Percentiles rank a stretch among this genome's conserved stretches.
These are phyloP conservation scores for Pseudomugil tenellus DNA, from an alignment of 2,797 vertebrate genomes.

Conservation along the genomic window DNA sequence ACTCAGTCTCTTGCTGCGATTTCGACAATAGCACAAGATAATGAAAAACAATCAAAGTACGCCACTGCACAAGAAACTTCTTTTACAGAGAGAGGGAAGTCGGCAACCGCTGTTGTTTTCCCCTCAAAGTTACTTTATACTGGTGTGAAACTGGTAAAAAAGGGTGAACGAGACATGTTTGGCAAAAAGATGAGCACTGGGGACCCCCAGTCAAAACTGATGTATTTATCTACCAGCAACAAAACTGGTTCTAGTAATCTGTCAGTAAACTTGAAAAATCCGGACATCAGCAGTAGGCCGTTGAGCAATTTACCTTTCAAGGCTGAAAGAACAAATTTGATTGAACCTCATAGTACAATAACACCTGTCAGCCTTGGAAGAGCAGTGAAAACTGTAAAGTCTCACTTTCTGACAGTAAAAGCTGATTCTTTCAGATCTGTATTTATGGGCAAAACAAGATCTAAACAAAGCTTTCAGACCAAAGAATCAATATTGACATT, in stretches of 20 bases:
- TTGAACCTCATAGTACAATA: conserved; percentile 28
- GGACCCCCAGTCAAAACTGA: conserved; percentile 17
- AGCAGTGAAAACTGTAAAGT: conserved; percentile 35
- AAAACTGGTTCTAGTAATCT: conserved; percentile 23
- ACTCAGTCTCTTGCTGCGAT: conserved; percentile 16
- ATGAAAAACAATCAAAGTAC: conserved; percentile 12
- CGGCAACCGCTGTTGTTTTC: conserved; percentile 25
- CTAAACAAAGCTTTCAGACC: conserved; percentile 22
- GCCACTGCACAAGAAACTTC: conserved; percentile 15
- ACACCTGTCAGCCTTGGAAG: conserved; percentile 11
- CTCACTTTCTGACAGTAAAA: conserved; percentile 31
- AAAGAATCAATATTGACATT: conserved; percentile 35
- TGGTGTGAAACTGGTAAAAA: conserved; percentile 13
- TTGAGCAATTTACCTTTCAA: conserved; percentile 28
- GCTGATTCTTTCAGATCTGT: conserved; percentile 52
- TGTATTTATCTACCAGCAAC: conserved; percentile 29
- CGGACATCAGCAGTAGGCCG: conserved; percentile 24
- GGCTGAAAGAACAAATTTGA: conserved; percentile 31
- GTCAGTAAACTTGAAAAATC: conserved; percentile 31
- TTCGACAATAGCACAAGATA: conserved; percentile 23
- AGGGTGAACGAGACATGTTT: conserved; percentile 16
- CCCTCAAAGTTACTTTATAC: conserved; percentile 28
- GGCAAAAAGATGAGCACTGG: conserved; percentile 1
- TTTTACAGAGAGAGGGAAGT: conserved; percentile 7
- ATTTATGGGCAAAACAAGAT: conserved; percentile 19